These are phyloP conservation scores for Neuroterus valhalla DNA, from an alignment of 1,140 invertebrate genomes.

Conservation along the genomic window DNA sequence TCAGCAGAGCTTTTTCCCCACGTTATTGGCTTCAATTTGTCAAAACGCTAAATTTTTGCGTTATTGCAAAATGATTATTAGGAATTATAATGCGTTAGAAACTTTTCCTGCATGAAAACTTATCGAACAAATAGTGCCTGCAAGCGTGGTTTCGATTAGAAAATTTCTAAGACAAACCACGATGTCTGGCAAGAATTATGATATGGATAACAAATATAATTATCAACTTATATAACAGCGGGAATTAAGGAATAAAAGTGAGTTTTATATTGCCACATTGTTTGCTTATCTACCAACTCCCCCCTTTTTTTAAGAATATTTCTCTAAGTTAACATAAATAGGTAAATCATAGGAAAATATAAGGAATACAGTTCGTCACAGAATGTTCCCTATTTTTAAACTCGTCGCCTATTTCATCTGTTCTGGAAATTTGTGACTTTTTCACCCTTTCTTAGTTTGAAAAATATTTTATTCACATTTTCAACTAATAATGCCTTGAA, in stretches of 20 bases:
- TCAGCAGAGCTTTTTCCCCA: neutral
- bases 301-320: slow-evolving; percentile 32
- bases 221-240: slow-evolving; percentile 45
- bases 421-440: too few species aligned
- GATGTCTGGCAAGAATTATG: slow-evolving; percentile 31
- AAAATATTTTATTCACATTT: too few species aligned
- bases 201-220: slow-evolving; percentile 37
- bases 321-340: neutral
- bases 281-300: slow-evolving; percentile 32
- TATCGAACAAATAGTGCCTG: slow-evolving; percentile 23
- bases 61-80: slow-evolving; percentile 10
- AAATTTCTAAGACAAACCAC: neutral
- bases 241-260: slow-evolving; percentile 49
- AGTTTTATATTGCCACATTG: slow-evolving; percentile 44
- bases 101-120: slow-evolving; percentile 6
- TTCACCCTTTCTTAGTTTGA: too few species aligned
- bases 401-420: too few species aligned
- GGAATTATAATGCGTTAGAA: slow-evolving; percentile 13
- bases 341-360: neutral
- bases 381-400: too few species aligned
- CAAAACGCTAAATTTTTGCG: neutral
- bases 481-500: too few species aligned
- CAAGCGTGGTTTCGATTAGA: slow-evolving; percentile 14
- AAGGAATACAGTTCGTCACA: too few species aligned
- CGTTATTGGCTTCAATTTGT: neutral